Percentiles rank a stretch among this genome's conserved stretches.
These are phyloP conservation scores for Sebastes cheni DNA, from an alignment of 2,797 vertebrate species.

Conservation along the genomic window DNA sequence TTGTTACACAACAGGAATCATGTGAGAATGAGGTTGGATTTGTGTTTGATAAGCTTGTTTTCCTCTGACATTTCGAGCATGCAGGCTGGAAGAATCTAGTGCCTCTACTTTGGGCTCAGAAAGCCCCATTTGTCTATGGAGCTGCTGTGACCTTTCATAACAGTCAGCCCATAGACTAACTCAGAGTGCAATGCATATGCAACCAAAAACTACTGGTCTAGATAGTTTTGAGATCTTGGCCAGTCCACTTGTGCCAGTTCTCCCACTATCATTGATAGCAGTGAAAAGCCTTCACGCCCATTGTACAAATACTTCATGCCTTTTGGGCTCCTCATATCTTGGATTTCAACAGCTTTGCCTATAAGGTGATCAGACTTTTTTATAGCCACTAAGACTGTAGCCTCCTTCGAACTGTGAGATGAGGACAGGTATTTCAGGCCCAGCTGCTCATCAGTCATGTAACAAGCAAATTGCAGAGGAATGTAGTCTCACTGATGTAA, in stretches of 20 bases:
- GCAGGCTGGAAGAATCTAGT: constrained; percentile 8
- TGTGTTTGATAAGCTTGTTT: constrained; percentile 12
- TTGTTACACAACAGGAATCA: constrained; percentile 59
- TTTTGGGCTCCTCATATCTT: background rate
- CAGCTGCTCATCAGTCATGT: background rate
- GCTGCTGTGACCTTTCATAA: constrained; percentile 52
- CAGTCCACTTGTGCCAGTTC: background rate
- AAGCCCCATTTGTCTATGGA: background rate
- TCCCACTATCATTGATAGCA: background rate
- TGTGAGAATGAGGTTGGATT: constrained; percentile 29
- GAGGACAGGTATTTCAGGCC: constrained; percentile 41
- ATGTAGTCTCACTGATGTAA: background rate
- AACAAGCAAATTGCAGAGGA: background rate
- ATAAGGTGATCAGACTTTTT: background rate
- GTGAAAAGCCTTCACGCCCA: background rate
- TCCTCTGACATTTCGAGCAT: constrained; percentile 54
- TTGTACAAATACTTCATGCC: constrained; percentile 2
- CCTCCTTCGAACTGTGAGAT: background rate
- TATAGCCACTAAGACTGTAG: background rate
- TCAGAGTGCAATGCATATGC: background rate
- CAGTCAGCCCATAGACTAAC: constrained; percentile 1
- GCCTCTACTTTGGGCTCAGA: constrained; percentile 19
- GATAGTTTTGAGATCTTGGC: background rate
- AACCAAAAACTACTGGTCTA: background rate
- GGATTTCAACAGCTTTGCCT: background rate